Evolutionary conservation across 2,888 invertebrate genomes (phyloP).

Genomic region (Lasioglossum calceatum): DNA sequence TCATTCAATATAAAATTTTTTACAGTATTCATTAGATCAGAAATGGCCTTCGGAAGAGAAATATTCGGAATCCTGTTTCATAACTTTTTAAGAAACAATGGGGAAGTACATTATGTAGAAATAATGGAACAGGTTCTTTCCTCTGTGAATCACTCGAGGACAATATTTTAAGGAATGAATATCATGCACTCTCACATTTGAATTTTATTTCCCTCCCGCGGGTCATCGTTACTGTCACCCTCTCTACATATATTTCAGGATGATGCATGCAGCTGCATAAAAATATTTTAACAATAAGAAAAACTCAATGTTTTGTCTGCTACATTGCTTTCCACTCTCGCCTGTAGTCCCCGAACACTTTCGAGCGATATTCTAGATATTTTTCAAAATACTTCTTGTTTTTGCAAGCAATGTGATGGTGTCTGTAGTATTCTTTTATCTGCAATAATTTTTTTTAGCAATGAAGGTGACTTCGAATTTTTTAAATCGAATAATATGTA

Average conservation of each 20-base stretch:
- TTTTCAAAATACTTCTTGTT: no score
- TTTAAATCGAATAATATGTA: no score
- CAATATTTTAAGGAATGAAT: not conserved
- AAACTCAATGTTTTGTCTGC: not conserved
- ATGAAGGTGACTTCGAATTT: no score
- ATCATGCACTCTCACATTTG: not conserved
- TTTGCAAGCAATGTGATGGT: no score
- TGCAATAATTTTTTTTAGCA: no score
- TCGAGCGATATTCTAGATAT: no score
- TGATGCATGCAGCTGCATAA: not conserved
- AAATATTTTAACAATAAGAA: not conserved
- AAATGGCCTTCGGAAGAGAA: not conserved
- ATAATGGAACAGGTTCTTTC: not conserved
- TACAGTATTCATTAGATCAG: not conserved
- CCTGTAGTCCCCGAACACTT: no score
- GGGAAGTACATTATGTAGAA: not conserved
- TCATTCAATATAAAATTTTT: no score
- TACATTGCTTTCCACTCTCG: no score
- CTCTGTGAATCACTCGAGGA: constrained; percentile 4
- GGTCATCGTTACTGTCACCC: not conserved
- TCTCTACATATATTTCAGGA: not conserved
- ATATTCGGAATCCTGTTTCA: not conserved
- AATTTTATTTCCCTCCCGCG: constrained; percentile 1
- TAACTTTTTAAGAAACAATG: not conserved
- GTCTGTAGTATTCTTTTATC: no score